Base-by-base conservation (phyloP, 2,113 vertebrate genomes). In the Chloroceryle aenea region DNA sequence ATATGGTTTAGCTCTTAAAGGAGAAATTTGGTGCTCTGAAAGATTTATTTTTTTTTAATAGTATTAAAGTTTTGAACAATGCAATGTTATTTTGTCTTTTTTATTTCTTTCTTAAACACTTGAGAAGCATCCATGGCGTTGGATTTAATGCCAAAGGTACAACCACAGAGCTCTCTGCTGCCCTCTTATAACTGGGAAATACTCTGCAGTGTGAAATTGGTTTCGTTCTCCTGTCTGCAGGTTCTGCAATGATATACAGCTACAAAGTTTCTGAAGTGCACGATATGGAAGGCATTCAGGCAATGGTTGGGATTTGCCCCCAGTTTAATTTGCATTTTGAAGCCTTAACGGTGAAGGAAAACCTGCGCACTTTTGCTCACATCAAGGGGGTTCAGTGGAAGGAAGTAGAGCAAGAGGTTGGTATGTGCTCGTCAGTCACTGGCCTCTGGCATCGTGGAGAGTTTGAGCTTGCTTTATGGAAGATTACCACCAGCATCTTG, bases 291-390 rank as follows among this genome's bases (percentile, higher is more conserved):
- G 97, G 98, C 56, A 97, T 99, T 92, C 98, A 96, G 93, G 97
- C 98, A 86, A 98, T 98, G 91, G 97, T 98, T 81, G 99, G 99
- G 78, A 76, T 99, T 75, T 99, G 99, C 69, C 99, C 99, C 8
- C 99, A 99, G 8, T 98, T 98, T 93, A 99, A 99, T 95, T 98
- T 99, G 80, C 98, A 99, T 66, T 99, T 99, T 84, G 99, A 98
- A 50, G 98, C 98, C 74, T 98, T 99, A 87, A 99, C 99, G 0
- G 98, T 99, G 94, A 99, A 98, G 96, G 99, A 99, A 93, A 99
- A 99, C 94, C 98, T 99, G 71, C 96, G 93, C 68, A 98, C 98
- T 13, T 99, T 99, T 56, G 99, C 99, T 29, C 98, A 98, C 78
- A 95, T 99, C 91, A 99, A 99, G 94, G 99, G 99, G 43, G 98